Percentiles rank a stretch among this genome's conserved stretches.
phyloP scores from a whole-genome alignment of 2,113 vertebrate species.

The Psettodes erumei region DNA sequence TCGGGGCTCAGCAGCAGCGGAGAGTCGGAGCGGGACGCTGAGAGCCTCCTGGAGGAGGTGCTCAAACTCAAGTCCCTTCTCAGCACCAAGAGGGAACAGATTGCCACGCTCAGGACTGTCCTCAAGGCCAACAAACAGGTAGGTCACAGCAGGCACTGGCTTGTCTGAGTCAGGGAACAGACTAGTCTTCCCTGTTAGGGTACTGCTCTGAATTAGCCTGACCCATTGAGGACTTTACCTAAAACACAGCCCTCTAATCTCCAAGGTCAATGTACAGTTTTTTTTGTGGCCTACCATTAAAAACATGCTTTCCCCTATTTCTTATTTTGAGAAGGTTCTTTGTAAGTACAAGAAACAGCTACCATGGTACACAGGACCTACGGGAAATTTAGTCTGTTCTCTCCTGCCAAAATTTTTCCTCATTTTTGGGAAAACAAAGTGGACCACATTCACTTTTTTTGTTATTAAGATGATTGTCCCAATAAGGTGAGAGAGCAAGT shows the following conservation, averaged over 20 bases:
- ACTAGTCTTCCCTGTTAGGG: not conserved
- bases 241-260: not conserved
- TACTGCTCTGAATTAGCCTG: not conserved
- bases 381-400: conserved; percentile 1
- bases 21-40: conserved; percentile 83
- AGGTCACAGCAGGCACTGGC: not conserved
- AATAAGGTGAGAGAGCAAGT: not conserved
- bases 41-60: conserved; percentile 86
- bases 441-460: not conserved
- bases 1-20: conserved; percentile 64
- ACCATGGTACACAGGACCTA: not conserved
- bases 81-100: conserved; percentile 90
- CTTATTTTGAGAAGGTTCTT: not conserved
- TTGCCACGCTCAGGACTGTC: conserved; percentile 89
- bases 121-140: conserved; percentile 92
- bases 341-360: not conserved
- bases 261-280: too few relatives aligned
- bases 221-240: not conserved
- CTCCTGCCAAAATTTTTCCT: not conserved
- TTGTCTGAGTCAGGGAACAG: not conserved
- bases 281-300: too few relatives aligned
- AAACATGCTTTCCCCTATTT: not conserved
- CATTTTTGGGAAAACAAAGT: not conserved
- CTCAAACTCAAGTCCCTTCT: conserved; percentile 88
- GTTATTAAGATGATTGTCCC: not conserved